A percentile compares a stretch with the other conserved stretches of the same genome.
Evolutionary conservation across 2,888 invertebrate genomes (phyloP).

Genomic region (Eucriotettix oculatus): DNA sequence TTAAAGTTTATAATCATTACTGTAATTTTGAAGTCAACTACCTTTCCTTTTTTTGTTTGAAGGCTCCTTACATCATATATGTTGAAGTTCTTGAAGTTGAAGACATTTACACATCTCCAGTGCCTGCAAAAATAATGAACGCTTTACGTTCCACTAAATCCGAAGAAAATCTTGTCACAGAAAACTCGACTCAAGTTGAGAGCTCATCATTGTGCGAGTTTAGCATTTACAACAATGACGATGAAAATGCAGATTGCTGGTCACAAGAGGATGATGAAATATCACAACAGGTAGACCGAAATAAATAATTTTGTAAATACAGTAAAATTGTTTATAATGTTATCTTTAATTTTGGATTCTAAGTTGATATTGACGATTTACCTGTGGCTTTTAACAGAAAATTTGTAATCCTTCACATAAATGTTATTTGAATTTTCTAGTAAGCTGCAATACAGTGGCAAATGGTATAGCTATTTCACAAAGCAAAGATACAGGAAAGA

Average conservation of each 20-base stretch:
- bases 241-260: conserved; percentile 66
- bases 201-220: conserved; percentile 26
- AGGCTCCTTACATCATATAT: conserved; percentile 96
- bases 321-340: too few relatives aligned
- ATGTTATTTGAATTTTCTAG: too few relatives aligned
- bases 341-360: too few relatives aligned
- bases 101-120: conserved; percentile 63
- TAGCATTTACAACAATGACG: conserved; percentile 37
- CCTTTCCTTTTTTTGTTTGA: neutral
- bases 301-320: neutral
- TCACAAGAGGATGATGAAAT: conserved; percentile 94
- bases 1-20: too few relatives aligned
- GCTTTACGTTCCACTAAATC: conserved; percentile 82
- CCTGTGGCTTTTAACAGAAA: too few relatives aligned
- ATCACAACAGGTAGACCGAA: conserved; percentile 43
- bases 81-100: conserved; percentile 88
- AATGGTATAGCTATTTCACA: too few relatives aligned
- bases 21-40: too few relatives aligned
- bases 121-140: conserved; percentile 79
- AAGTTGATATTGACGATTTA: too few relatives aligned
- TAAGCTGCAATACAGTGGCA: too few relatives aligned
- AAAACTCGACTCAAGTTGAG: conserved; percentile 21
- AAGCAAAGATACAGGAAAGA: too few relatives aligned
- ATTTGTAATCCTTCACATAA: too few relatives aligned
- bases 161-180: conserved; percentile 65